Base-by-base conservation (phyloP, 2,797 vertebrate species). In the Enteromius viviparus region DNA sequence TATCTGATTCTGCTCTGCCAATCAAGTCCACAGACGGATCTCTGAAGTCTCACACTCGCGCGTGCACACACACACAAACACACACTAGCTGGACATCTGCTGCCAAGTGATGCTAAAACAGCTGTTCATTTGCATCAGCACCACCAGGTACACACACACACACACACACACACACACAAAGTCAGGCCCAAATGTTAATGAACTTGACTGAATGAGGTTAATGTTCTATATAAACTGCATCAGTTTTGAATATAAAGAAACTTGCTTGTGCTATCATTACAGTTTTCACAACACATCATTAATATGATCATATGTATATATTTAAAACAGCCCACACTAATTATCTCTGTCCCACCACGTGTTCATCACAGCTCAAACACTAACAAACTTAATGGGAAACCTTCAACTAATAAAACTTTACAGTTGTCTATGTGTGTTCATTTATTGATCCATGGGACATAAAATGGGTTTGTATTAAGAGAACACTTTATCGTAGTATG, bases 11-110 rank as follows among this genome's bases (percentile, higher is more conserved):
- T 91, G 93, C 93, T 76, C 83, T 82, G 88, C 88, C 91, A 89
- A 78, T 91, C 89, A 89, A 92, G 93, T 91, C 92, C 92, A 91
- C 93, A 94, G 92, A 89, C 89, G 74, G 88, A 92, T 94, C 93
- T 93, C 92, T 94, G 94, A 94, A 95, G 94, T 92, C 82, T 89
- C 90, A 91, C 37, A 15, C 76, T 47, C 68, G 9, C 82, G 9
- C 78, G 8, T 32, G 19, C 49, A 26, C 47, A 55, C 69, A 21
- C 66, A 37, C 51, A 81, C 72, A 76, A 70, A 70, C 75, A 80
- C 84, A 78, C 51, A 37, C 66, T 68, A 58, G 78, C 82, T 78
- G 85, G 85, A 87, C 86, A 86, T 89, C 88, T 89, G 86, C 83
- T 86, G 85, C 74, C 53, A 77, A 86, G 75, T 76, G 70, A 76